Base-by-base conservation (phyloP, 2,797 vertebrate species). In the Danio kyathit region DNA sequence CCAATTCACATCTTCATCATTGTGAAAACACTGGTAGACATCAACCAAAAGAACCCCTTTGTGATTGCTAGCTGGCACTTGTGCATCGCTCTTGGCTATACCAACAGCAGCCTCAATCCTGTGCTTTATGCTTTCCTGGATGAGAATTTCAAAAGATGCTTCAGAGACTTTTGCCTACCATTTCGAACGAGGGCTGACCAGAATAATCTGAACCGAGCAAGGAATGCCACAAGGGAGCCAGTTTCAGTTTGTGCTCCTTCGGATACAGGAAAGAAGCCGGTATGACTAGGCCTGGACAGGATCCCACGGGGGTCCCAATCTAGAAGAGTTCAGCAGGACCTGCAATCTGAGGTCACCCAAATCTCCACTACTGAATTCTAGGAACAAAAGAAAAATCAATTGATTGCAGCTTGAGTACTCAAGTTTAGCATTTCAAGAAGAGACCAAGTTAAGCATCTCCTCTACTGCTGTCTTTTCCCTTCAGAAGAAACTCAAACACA, bases 1-100 rank as follows among this genome's bases (percentile, higher is more conserved):
- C 97, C 97, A 79, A 98, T 98, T 89, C 97, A 98, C 90, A 96
- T 98, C 92, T 98, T 98, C n/a, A 97, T 98, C 90, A 98, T 98
- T 0, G 89, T 98, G 89, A 97, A 96, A 94, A 97, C 96, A 0
- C 92, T 98, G 92, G 96, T 97, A 87, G 94, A 96, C 84, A 96
- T 98, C 7, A 90, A 97, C 86, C 95, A 88, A 87, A 94, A 91
- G 86, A 96, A 96, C 85, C 96, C 96, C 8, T 93, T 96, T 0
- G 96, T 98, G 84, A 93, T 96, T 76, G 96, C 96, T 46, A 95
- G 95, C 88, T 95, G 97, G 94, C 97, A 98, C 83, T 93, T 99
- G 89, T 98, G 97, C 91, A 98, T 98, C 0, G 97, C 97, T 4
- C 89, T 98, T 70, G 97, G 97, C 63, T 99, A 99, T 76, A 97